Evolutionary conservation across 2,113 vertebrate species (phyloP), one percentile per base, ranked within the genome.

Genomic region (Mobula birostris): DNA sequence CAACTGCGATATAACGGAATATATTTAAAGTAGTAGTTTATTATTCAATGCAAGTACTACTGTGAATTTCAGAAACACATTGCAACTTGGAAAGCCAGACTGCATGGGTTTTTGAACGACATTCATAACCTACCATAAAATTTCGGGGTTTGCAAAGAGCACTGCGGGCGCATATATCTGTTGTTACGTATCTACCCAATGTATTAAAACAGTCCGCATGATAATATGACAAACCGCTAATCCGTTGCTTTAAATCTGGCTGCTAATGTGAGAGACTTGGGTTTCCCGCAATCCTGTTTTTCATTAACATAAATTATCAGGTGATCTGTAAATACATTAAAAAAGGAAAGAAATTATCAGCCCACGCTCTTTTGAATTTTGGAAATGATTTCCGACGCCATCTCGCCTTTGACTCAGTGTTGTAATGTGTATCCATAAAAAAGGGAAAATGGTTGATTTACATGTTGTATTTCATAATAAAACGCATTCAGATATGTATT

Each of bases 311-410:
- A n/a, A 24, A 56, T 58, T 61, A 94, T 80, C 21, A 74, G 94
- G 56, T 36, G 90, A 94, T 94, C 94, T 95, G 94, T 63, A 94
- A 94, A 61, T 40, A 94, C 85, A 78, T 32, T n/a, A n/a, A 40
- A 36, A 78, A 66, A 83, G 24, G 36, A 48, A 72, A 74, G 21
- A 74, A 72, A 88, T 40, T 5, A 48, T 56, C 56, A 72, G 12
- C 15, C n/a, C 17, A n/a, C 85, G n/a, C 15, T n/a, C 7, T 90
- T 83, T 90, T 90, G 29, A 15, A 68, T 15, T 8, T 88, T 11
- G 61, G 29, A 32, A 66, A 63, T 63, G 29, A n/a, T 63, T 7
- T 14, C 27, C 29, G 14, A 19, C 7, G 61, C 15, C 77, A 27
- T 8, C 24, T 77, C 77, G 8, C 14, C 11, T 79, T 14, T 36